Evolutionary conservation across 1,140 invertebrate species (phyloP).

Genomic region (Nasonia vitripennis): DNA sequence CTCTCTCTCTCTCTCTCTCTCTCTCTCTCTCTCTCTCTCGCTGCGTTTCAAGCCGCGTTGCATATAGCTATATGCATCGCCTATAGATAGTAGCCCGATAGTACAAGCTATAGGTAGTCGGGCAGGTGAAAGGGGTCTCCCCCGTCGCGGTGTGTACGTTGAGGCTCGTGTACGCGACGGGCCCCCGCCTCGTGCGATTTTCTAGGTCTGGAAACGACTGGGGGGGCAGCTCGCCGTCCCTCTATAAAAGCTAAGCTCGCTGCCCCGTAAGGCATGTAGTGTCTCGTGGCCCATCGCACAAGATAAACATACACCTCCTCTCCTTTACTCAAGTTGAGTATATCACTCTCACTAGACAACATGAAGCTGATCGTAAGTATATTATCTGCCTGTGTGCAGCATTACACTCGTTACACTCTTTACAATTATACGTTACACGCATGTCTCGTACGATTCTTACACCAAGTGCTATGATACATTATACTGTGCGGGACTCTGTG

Average conservation of each 20-base stretch:
- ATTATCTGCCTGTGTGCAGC: not conserved
- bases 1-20: too few species aligned
- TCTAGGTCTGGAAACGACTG: constrained; percentile 65
- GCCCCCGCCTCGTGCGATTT: constrained; percentile 65
- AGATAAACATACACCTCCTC: constrained; percentile 60
- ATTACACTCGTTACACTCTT: too few species aligned
- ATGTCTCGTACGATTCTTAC: not conserved
- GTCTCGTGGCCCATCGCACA: constrained; percentile 67
- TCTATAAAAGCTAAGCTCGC: constrained; percentile 74
- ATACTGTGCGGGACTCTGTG: not conserved
- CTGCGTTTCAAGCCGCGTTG: too few species aligned
- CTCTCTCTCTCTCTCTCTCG: too few species aligned
- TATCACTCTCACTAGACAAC: constrained; percentile 55
- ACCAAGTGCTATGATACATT: not conserved
- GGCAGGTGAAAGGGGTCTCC: constrained; percentile 50
- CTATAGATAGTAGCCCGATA: too few species aligned
- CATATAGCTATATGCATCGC: too few species aligned
- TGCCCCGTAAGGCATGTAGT: constrained; percentile 70
- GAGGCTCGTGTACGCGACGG: constrained; percentile 44
- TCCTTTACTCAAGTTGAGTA: not conserved
- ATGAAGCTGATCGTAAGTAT: constrained; percentile 74
- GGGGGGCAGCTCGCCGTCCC: constrained; percentile 31
- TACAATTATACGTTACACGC: too few species aligned
- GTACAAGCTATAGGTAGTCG: too few species aligned
- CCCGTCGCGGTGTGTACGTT: too few species aligned